A percentile compares a stretch with the other conserved stretches of the same genome.
phyloP scores from a whole-genome alignment of 2,797 vertebrate species.

The Cuniculus paca region DNA sequence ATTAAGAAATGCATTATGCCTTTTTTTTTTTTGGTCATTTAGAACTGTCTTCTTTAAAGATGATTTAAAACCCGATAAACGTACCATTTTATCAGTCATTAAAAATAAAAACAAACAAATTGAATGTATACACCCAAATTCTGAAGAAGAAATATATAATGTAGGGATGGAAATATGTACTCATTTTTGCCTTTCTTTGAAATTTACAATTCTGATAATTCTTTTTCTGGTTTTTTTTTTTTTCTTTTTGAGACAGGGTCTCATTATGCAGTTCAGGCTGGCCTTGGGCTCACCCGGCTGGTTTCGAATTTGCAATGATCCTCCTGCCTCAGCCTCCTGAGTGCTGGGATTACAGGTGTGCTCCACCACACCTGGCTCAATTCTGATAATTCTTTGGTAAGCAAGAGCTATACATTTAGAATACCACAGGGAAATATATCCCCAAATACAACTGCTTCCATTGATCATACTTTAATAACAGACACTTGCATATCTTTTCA shows the following conservation, averaged over 20 bases:
- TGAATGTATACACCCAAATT: conserved; percentile 5
- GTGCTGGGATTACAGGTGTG: too few species aligned
- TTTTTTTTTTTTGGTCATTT: conserved; percentile 59
- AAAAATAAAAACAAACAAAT: conserved; percentile 62
- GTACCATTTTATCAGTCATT: conserved; percentile 51
- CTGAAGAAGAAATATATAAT: conserved; percentile 3
- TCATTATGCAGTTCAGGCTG: too few species aligned
- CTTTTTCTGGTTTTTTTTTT: too few species aligned
- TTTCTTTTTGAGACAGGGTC: too few species aligned
- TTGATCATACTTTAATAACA: background rate
- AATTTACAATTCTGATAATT: conserved; percentile 74
- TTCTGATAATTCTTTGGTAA: conserved; percentile 73
- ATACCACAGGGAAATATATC: conserved; percentile 66
- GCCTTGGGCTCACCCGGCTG: too few species aligned
- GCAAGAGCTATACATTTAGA: conserved; percentile 75
- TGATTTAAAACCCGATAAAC: conserved; percentile 56
- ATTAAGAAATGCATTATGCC: too few species aligned
- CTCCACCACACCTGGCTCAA: too few species aligned
- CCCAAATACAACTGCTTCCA: background rate
- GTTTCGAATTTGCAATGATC: too few species aligned
- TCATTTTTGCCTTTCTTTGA: conserved; percentile 49
- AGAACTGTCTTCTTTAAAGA: conserved; percentile 72
- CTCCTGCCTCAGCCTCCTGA: too few species aligned
- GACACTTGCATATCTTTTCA: background rate
- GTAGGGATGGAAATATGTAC: conserved; percentile 22